A percentile compares a stretch with the other conserved stretches of the same genome.
These are phyloP conservation scores for Channa striata DNA, from an alignment of 2,797 vertebrate species.

Conservation along the genomic window DNA sequence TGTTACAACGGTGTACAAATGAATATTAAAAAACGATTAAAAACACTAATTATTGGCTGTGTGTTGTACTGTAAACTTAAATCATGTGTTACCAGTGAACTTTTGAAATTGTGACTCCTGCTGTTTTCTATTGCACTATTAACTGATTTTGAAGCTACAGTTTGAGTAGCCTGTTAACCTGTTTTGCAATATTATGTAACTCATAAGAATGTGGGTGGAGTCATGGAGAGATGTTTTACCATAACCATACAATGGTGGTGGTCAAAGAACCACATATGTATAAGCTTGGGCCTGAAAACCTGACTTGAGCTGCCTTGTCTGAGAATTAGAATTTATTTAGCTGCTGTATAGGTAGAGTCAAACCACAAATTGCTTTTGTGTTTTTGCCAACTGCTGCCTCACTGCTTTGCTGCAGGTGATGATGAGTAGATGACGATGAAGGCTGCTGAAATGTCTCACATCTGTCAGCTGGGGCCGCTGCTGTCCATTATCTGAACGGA, in stretches of 20 bases:
- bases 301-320: background rate
- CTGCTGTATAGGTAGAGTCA: background rate
- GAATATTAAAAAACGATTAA: slow-evolving; percentile 65
- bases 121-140: too few species aligned
- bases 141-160: background rate
- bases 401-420: background rate
- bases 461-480: slow-evolving; percentile 36
- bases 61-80: background rate
- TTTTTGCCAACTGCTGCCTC: background rate
- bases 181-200: rapidly evolving
- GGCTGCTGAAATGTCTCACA: background rate
- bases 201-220: background rate
- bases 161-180: background rate
- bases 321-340: background rate
- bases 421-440: background rate
- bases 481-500: background rate
- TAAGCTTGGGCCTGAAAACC: background rate
- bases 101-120: too few species aligned
- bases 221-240: background rate
- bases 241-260: background rate
- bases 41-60: background rate
- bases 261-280: background rate
- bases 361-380: slow-evolving; percentile 14
- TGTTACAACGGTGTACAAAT: slow-evolving; percentile 69
- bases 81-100: background rate